These are phyloP conservation scores for Salpingus planirostris DNA, from an alignment of 2,888 invertebrate species.

Conservation along the genomic window DNA sequence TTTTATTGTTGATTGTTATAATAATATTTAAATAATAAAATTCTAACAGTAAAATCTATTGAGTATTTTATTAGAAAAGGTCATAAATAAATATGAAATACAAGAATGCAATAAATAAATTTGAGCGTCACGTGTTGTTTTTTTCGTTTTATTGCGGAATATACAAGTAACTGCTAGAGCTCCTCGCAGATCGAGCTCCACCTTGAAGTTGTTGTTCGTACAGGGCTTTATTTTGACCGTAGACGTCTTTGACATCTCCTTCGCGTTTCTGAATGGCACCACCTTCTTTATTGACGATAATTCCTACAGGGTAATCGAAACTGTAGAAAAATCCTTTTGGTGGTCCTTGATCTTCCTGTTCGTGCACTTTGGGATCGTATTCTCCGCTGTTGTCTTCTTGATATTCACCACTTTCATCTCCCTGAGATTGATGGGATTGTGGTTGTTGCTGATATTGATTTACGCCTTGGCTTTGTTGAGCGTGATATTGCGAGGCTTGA, in stretches of 20 bases:
- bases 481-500: conserved; percentile 10
- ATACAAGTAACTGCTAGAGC: conserved; percentile 14
- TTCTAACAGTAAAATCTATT: conserved; percentile 1
- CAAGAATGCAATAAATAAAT: no score
- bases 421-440: conserved; percentile 4
- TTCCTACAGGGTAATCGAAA: conserved; percentile 58
- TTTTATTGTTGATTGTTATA: conserved; percentile 4
- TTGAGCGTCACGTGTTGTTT: no score
- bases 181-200: conserved; percentile 12
- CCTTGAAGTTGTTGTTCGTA: conserved; percentile 31
- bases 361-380: conserved; percentile 18
- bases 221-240: conserved; percentile 29
- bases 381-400: conserved; percentile 10
- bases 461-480: conserved; percentile 9
- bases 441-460: conserved; percentile 6
- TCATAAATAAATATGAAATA: conserved; percentile 6
- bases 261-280: conserved; percentile 19
- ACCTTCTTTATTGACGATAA: conserved; percentile 35
- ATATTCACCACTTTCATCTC: conserved; percentile 17
- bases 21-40: conserved; percentile 3
- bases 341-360: conserved; percentile 41
- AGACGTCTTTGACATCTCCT: conserved; percentile 25
- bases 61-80: conserved; percentile 5
- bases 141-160: conserved; percentile 3
- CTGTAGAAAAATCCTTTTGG: conserved; percentile 67